Evolutionary conservation across 2,797 vertebrate species (phyloP).

Genomic region (Hozukius guyotensis): DNA sequence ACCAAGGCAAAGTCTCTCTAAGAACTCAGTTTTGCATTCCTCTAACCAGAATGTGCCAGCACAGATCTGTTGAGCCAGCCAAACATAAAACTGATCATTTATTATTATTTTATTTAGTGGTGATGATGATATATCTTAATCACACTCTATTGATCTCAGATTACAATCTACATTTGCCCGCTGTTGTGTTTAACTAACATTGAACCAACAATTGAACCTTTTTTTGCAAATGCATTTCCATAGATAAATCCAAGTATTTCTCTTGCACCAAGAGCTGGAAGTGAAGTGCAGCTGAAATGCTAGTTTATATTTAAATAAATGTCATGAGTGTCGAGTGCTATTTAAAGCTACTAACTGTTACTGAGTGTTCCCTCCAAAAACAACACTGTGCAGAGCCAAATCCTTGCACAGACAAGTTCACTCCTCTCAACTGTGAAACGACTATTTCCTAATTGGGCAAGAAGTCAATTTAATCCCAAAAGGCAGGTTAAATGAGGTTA

Average conservation of each 20-base stretch:
- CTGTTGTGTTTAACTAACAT: background rate
- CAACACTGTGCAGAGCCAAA: constrained; percentile 59
- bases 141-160: background rate
- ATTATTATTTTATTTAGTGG: background rate
- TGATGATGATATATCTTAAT: background rate
- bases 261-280: background rate
- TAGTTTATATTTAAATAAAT: constrained; percentile 45
- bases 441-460: background rate
- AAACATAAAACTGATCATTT: background rate
- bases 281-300: background rate
- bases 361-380: constrained; percentile 77
- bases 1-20: constrained; percentile 12
- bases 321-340: constrained; percentile 34
- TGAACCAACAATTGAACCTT: background rate
- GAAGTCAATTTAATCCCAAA: background rate
- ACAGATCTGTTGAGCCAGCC: background rate
- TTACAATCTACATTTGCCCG: background rate
- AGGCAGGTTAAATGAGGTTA: background rate
- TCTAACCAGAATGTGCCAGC: background rate
- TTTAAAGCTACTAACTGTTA: constrained; percentile 58
- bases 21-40: constrained; percentile 39
- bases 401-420: constrained; percentile 12
- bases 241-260: background rate
- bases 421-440: background rate
- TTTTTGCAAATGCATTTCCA: background rate